phyloP scores from a whole-genome alignment of 2,888 invertebrate genomes.

The Dasysyrphus tricinctus region DNA sequence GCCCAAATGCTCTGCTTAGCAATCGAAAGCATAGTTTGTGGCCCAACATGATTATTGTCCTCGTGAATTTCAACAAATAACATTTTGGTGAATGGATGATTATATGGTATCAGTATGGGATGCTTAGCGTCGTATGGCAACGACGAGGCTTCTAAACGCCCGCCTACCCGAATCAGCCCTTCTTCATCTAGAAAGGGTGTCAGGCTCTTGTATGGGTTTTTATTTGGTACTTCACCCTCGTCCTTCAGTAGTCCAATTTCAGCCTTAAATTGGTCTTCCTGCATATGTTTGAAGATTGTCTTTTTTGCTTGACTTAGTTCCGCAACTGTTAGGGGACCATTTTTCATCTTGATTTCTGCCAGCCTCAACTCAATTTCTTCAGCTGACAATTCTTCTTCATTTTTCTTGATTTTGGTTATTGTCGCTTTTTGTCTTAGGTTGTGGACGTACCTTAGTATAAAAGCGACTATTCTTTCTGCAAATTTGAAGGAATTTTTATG shows the following conservation, averaged over 20 bases:
- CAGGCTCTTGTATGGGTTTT: neutral
- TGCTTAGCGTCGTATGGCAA: slow-evolving; percentile 4
- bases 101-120: neutral
- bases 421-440: neutral
- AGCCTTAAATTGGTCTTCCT: neutral
- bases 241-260: neutral
- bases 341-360: neutral
- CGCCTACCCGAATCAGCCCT: neutral
- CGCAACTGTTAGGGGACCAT: neutral
- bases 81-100: neutral
- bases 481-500: neutral
- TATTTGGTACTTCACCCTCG: neutral
- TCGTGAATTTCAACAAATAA: neutral
- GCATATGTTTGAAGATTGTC: neutral
- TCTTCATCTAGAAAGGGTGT: neutral
- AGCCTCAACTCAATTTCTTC: neutral
- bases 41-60: slow-evolving; percentile 9
- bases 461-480: neutral
- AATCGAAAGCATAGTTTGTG: slow-evolving; percentile 5
- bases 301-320: neutral
- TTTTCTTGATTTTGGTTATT: neutral
- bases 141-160: neutral
- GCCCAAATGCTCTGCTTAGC: slow-evolving; percentile 9
- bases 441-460: neutral
- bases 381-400: neutral